Evolutionary conservation across 53 echinoderm and acorn worm genomes (phyloP), one percentile per base, ranked within the genome.

Genomic region (Hippasteria phrygiana): DNA sequence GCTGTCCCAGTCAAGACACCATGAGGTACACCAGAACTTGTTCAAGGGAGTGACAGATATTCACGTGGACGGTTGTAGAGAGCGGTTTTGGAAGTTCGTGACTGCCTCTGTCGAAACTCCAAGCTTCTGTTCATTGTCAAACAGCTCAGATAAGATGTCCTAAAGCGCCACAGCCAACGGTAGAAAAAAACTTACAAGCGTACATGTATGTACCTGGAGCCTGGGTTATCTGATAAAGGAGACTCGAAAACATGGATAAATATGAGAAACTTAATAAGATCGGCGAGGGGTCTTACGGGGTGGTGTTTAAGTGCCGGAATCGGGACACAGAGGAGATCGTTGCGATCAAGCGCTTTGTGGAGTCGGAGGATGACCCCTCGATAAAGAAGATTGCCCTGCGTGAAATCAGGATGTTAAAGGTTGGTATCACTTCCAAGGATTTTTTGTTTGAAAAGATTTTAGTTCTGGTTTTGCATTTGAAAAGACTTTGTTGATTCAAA

Each of bases 331-430:
- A 93, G 40, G 90, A 92, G 69, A 94, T 99, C 72, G 99, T 99
- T n/a, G 99, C 99, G 24, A 99, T 99, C 87, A 99, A 99, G 74
- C 87, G 96, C 90, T 99, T 99, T 92, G 99, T 99, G 38, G 99
- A 99, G 77, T 94, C 95, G 13, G 99, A 99, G 62, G 99, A 99
- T 89, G 99, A 99, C 73, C 99, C 99, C 14, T 90, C 94, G 33
- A 99, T 99, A 78, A 99, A 96, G 92, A 99, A 99, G 76, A 99
- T 99, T 73, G 99, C 99, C 51, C 75, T 99, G 51, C 81, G 99
- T 71, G 99, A 99, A 92, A 96, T 99, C 48, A 87, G 99, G 53
- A 99, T 99, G 99, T 91, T 99, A 81, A 99, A 99, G 99, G 99
- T 99, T 16, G 73, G 73, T 73, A 42, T 3, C 26, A 22, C 5